Conservation (phyloP, 1,140 invertebrate genomes). For the Drosophila miranda region DNA sequence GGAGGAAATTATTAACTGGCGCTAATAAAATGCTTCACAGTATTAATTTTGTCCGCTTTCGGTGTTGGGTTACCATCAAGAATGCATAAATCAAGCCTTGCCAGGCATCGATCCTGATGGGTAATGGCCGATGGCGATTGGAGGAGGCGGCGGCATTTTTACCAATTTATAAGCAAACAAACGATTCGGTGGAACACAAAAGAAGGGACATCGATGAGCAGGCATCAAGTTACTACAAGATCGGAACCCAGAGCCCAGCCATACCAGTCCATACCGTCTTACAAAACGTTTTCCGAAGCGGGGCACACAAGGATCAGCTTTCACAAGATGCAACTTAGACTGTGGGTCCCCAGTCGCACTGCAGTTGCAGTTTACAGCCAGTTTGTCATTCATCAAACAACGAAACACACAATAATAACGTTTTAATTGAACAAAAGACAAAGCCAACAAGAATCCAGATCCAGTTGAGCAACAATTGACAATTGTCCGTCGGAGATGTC, state of each 20-base stretch:
- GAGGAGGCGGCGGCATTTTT: conserved; percentile 43
- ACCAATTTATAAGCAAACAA: conserved; percentile 67
- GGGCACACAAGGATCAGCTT: conserved; percentile 64
- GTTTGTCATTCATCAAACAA: conserved; percentile 54
- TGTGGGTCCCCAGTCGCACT: conserved; percentile 59
- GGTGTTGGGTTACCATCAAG: conserved; percentile 50
- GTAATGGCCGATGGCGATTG: conserved; percentile 48
- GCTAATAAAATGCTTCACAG: conserved; percentile 46
- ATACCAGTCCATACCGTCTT: conserved; percentile 23
- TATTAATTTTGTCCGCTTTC: conserved; percentile 12
- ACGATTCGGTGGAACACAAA: conserved; percentile 55
- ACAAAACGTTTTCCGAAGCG: conserved; percentile 59
- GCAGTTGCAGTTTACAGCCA: conserved; percentile 35
- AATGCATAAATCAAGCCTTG: conserved; percentile 68
- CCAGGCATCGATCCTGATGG: conserved; percentile 36
- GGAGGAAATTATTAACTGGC: conserved; percentile 44
- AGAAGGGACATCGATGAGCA: conserved; percentile 25
- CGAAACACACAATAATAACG: conserved; percentile 69
- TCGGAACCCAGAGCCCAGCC: conserved; percentile 19
- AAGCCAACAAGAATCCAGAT: conserved; percentile 41
- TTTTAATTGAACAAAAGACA: conserved; percentile 78
- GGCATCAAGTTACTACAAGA: conserved; percentile 70
- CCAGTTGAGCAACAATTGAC: conserved; percentile 68
- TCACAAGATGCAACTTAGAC: conserved; percentile 75
- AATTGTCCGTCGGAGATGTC: conserved; percentile 20